Conservation (phyloP, 1,140 invertebrate genomes). For the Drosophila littoralis region DNA sequence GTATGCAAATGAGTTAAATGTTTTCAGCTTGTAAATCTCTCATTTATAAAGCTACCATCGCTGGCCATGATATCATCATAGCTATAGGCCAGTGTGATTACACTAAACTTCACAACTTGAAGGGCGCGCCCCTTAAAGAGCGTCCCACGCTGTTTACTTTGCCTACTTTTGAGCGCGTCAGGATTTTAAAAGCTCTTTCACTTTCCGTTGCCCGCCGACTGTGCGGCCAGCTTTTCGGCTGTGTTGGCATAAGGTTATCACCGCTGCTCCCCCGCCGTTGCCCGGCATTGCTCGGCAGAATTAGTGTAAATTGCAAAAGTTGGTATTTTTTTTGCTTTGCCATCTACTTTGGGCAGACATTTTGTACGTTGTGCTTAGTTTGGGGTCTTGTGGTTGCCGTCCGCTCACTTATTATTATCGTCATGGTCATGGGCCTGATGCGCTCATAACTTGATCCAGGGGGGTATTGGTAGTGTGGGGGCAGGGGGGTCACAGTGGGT, state of each 20-base stretch:
- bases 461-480: background rate
- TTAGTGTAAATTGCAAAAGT: conserved; percentile 57
- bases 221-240: conserved; percentile 20
- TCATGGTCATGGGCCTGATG: conserved; percentile 34
- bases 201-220: background rate
- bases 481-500: no score
- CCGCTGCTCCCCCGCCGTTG: background rate
- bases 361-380: conserved; percentile 29
- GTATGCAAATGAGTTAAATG: no score
- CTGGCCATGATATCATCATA: conserved; percentile 3
- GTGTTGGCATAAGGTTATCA: conserved; percentile 28
- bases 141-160: conserved; percentile 11
- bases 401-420: conserved; percentile 48
- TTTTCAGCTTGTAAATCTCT: no score
- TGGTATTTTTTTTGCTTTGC: conserved; percentile 6
- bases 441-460: conserved; percentile 8
- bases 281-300: conserved; percentile 22
- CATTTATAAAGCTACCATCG: background rate
- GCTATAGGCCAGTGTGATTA: conserved; percentile 13
- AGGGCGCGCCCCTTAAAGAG: conserved; percentile 16
- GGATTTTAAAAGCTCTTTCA: conserved; percentile 21
- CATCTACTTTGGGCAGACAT: conserved; percentile 4
- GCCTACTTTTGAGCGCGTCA: conserved; percentile 43
- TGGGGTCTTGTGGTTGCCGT: conserved; percentile 36
- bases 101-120: conserved; percentile 13